Base-by-base conservation (phyloP, 2,113 vertebrate species). In the Beaufortia kweichowensis region DNA sequence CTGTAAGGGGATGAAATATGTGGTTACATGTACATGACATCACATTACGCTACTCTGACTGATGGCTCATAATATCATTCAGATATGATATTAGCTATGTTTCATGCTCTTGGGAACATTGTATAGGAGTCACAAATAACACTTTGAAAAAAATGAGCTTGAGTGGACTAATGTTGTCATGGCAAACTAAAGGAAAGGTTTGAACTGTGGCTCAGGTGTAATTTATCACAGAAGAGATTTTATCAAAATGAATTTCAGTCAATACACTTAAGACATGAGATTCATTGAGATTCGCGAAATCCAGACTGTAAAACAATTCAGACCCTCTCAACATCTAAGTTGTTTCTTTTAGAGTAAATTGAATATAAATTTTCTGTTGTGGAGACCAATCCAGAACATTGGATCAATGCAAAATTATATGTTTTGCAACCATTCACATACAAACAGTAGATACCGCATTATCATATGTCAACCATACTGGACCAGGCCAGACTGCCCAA, bases 71-170 rank as follows among this genome's bases (percentile, higher is more conserved):
- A 29, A 67, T 48, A 9, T 6, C 24, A 12, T 48, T 67, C 65
- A 29, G 9, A 21, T 21, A 67, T 59, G n/a, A n/a, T n/a, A n/a
- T 31, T 11, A 31, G 17, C 28, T 53, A 53, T 57, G 46, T 62
- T 31, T 68, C 24, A 75, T 39, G 26, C 63, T 77, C 63, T 59
- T 17, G n/a, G 63, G 3, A 68, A 46, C 21, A 26, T 24, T 4
- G 15, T 14, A 76, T 19, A 43, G n/a, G 28, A 43, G 53, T 57
- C 3, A n/a, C 5, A 68, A 70, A 55, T 61, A 31, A 23, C 46
- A 71, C 39, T 48, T 76, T 15, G 68, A 62, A 70, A 63, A 56
- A 55, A 57, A 60, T 33, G 4, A 48, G 53, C 50, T 61, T 76
- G 46, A 48, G 11, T 53, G 17, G 48, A 33, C 67, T 72, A 50